These are phyloP conservation scores for Azemiops feae DNA, from an alignment of 2,113 vertebrate genomes.

Conservation along the genomic window DNA sequence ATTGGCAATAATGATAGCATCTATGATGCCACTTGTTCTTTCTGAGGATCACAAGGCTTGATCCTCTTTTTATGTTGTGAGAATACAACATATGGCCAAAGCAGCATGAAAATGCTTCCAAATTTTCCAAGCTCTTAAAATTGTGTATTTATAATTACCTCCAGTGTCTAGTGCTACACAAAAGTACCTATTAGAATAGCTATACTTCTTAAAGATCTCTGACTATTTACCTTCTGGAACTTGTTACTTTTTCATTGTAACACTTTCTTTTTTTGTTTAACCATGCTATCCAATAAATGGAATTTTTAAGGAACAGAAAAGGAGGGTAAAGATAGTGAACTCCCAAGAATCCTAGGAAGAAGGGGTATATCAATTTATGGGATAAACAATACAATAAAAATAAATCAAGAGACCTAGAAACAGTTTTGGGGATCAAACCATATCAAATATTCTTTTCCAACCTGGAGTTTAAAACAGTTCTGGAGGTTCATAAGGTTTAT, in stretches of 20 bases:
- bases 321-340: neutral
- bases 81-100: neutral
- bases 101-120: conserved; percentile 4
- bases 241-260: neutral
- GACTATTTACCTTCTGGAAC: neutral
- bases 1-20: neutral
- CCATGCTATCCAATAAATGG: neutral
- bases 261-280: neutral
- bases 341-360: neutral
- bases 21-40: neutral
- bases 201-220: neutral
- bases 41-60: neutral
- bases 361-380: neutral
- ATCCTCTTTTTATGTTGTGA: neutral
- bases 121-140: neutral
- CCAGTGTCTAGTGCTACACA: neutral
- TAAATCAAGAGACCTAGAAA: neutral
- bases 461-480: neutral
- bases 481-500: neutral
- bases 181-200: neutral
- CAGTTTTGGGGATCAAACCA: neutral
- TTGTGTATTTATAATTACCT: conserved; percentile 29
- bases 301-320: neutral
- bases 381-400: neutral
- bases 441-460: neutral